Base-by-base conservation (phyloP, 2,797 vertebrate genomes). In the Pseudochromis fuscus region DNA sequence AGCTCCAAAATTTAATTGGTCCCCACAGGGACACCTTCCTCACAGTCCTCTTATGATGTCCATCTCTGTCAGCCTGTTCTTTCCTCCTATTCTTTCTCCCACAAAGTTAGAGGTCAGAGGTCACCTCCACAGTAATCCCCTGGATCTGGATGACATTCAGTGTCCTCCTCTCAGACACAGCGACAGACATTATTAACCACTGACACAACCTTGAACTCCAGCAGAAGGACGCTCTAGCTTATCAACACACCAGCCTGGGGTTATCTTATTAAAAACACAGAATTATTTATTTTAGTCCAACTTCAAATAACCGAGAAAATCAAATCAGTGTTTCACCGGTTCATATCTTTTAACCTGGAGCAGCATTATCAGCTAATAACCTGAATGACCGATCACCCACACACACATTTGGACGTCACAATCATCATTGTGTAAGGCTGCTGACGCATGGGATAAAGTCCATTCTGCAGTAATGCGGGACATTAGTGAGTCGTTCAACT, bases 361-460 rank as follows among this genome's bases (percentile, higher is more conserved):
- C 31, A 13, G 19, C 67, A 27, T 62, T 55, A 68, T 72, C 56
- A 25, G 38, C 56, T 58, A 74, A 71, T 78, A 63, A 57, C 60
- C 67, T 58, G n/a, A n/a, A n/a, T n/a, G 3, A 33, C 44, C 0
- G 2, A 18, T 21, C 19, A 60, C 28, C 30, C 31, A 40, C 21
- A 38, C 56, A 67, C 38, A 44, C 23, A 67, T 27, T 62, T 44
- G 28, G 45, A 78, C 65, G 42, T 79, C 79, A 85, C 27, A 28
- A 2, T 28, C 16, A 30, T 10, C 23, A 38, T 91, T 90, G 68
- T 85, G 46, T 70, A 90, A 90, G 51, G 10, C 16, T 74, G 51
- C 51, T 93, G 91, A 88, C 79, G 72, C 82, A 89, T 13, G 2
- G 10, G 45, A 1, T 15, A 18, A 74, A 62, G 35, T 65, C 77